Evolutionary conservation across 2,888 invertebrate species (phyloP).

Genomic region (Coleophora deauratella): DNA sequence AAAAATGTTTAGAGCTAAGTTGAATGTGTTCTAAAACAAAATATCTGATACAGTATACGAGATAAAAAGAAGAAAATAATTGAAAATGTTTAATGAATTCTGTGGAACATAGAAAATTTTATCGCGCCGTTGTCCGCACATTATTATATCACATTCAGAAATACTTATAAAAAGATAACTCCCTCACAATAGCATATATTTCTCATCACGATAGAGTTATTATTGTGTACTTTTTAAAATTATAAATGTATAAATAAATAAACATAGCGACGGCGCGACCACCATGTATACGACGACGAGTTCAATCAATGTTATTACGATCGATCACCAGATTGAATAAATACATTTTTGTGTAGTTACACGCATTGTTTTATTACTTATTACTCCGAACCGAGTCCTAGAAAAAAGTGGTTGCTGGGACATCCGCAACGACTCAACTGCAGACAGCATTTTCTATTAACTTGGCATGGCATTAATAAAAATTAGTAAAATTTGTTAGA

Average conservation of each 20-base stretch:
- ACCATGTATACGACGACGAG: constrained; percentile 66
- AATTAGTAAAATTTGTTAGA: no score
- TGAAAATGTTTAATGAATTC: constrained; percentile 40
- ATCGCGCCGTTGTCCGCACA: constrained; percentile 35
- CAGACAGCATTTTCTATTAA: no score
- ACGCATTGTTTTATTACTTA: constrained; percentile 31
- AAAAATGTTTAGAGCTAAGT: constrained; percentile 52
- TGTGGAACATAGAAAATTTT: constrained; percentile 44
- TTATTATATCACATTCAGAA: constrained; percentile 22
- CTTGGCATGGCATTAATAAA: no score
- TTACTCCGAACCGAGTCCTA: no score
- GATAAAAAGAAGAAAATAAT: constrained; percentile 45
- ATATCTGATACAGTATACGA: constrained; percentile 75
- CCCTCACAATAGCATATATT: no score
- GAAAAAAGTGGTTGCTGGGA: no score
- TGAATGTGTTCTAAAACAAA: constrained; percentile 67
- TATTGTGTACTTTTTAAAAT: background rate
- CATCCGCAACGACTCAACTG: no score
- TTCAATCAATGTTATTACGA: constrained; percentile 71
- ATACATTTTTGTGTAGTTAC: constrained; percentile 74
- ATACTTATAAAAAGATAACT: constrained; percentile 25
- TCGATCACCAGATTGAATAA: constrained; percentile 69
- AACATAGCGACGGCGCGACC: constrained; percentile 47
- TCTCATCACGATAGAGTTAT: no score
- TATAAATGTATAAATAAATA: constrained; percentile 19